Percentiles rank a stretch among this genome's conserved stretches.
These are phyloP conservation scores for Tenualosa thibaudeaui DNA, from an alignment of 2,797 vertebrate species.

Conservation along the genomic window DNA sequence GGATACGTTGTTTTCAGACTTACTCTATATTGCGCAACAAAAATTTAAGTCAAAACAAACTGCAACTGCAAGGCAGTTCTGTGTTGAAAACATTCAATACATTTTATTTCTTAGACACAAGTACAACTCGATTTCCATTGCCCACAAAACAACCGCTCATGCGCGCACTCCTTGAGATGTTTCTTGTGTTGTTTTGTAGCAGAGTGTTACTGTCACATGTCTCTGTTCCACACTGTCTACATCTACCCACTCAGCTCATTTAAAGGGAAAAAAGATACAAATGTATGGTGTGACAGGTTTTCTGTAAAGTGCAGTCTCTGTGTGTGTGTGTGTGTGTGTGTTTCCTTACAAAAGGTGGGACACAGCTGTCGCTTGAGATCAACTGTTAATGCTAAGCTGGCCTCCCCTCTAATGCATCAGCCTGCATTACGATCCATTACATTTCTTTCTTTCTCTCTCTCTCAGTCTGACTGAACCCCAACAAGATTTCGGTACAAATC, in stretches of 20 bases:
- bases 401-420: slow-evolving; percentile 44
- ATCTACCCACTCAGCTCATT: slow-evolving; percentile 24
- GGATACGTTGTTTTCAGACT: not conserved
- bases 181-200: not conserved
- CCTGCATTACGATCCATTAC: slow-evolving; percentile 59
- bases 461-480: not conserved
- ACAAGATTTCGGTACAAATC: slow-evolving; percentile 37
- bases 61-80: not conserved
- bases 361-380: slow-evolving; percentile 59
- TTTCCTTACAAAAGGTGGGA: slow-evolving; percentile 42
- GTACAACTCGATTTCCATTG: slow-evolving; percentile 29
- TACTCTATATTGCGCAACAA: not conserved
- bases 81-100: too few relatives aligned
- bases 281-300: slow-evolving; percentile 44
- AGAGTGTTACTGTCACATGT: slow-evolving; percentile 44
- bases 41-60: not conserved
- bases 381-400: slow-evolving; percentile 55
- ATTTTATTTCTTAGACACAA: not conserved
- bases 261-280: slow-evolving; percentile 60
- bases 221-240: slow-evolving; percentile 14
- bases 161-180: slow-evolving; percentile 40
- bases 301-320: slow-evolving; percentile 51
- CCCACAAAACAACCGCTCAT: slow-evolving; percentile 45
- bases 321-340: not conserved
- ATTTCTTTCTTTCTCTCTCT: not conserved